Base-by-base conservation (phyloP, 2,797 vertebrate species). In the Pelodytes ibericus region DNA sequence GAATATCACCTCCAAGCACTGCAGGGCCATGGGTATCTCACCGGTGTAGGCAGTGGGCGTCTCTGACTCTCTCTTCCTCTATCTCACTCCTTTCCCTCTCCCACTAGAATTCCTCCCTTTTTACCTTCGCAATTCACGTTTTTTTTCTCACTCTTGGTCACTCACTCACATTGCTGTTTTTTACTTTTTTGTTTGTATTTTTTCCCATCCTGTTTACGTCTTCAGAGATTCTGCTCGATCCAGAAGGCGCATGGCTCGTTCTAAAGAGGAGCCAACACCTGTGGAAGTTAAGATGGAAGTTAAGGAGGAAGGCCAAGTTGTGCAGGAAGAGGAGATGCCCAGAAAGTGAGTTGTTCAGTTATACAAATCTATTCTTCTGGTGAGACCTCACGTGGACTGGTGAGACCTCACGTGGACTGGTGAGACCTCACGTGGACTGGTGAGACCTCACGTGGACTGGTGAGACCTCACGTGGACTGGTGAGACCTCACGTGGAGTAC, bases 251-350 rank as follows among this genome's bases (percentile, higher is more conserved):
- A 47, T 61, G 27, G 4, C 76, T 25, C 76, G 57, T 22, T 13
- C 29, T 20, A 53, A 84, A 47, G 90, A 91, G 78, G 95, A 94
- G 66, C 95, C 96, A 68, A 95, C 93, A 84, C 94, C 95, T 80
- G 94, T 97, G 68, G 98, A 98, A 86, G 92, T 93, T 11, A 97
- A 95, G 82, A 92, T 83, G 69, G 94, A 95, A 80, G 92, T 95
- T 81, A 93, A 93, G 83, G 89, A 93, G 49, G 94, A 96, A 82
- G 94, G 90, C 51, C 95, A 97, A 83, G 85, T 89, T 53, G 49
- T 31, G 53, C 91, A 83, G 71, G 96, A 97, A 61, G 94, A 94
- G 63, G 92, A 97, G 22, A 93, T 93, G 13, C 96, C 97, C 20
- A 95, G 96, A 80, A 99, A 98, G 97, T 99, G 83, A 95, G 95